phyloP scores from a whole-genome alignment of 2,797 vertebrate species.

The Salarias fasciatus region DNA sequence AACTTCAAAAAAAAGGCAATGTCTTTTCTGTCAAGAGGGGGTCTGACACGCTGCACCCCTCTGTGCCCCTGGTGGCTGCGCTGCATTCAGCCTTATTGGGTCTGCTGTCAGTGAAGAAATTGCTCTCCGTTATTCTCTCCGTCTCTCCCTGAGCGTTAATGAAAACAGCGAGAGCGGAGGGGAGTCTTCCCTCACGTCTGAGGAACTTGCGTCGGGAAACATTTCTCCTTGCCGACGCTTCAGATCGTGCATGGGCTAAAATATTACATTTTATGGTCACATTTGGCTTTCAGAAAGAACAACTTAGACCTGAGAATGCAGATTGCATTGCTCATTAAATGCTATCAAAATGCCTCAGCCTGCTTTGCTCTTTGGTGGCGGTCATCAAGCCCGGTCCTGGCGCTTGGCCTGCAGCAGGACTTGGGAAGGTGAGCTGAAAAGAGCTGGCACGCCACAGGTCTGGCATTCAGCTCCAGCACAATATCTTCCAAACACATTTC shows the following conservation, averaged over 20 bases:
- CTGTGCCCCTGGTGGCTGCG: conserved; percentile 20
- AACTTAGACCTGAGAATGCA: not conserved
- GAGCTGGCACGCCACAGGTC: conserved; percentile 2
- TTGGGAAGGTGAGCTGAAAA: not conserved
- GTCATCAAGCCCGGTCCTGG: not conserved
- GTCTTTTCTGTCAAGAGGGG: conserved; percentile 38
- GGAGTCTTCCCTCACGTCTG: not conserved
- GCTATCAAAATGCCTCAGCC: not conserved
- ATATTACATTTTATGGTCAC: not conserved
- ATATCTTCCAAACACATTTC: conserved; percentile 8
- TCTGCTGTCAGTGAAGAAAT: conserved; percentile 39
- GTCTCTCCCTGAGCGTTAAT: conserved; percentile 20
- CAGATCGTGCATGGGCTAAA: not conserved
- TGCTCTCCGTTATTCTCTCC: conserved; percentile 16
- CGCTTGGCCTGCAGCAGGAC: not conserved
- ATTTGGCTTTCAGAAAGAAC: not conserved
- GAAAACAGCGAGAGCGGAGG: conserved; percentile 22
- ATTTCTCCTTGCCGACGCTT: conserved; percentile 6
- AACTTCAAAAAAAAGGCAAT: conserved; percentile 26
- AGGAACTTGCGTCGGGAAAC: conserved; percentile 1
- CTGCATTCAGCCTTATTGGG: conserved; percentile 42
- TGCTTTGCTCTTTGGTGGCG: not conserved
- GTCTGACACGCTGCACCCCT: conserved; percentile 14
- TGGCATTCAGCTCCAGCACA: not conserved
- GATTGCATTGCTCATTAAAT: not conserved